Percentiles rank a stretch among this genome's conserved stretches.
These are phyloP conservation scores for Corythoichthys haematopterus DNA, from an alignment of 2,113 vertebrate species.

Conservation along the genomic window DNA sequence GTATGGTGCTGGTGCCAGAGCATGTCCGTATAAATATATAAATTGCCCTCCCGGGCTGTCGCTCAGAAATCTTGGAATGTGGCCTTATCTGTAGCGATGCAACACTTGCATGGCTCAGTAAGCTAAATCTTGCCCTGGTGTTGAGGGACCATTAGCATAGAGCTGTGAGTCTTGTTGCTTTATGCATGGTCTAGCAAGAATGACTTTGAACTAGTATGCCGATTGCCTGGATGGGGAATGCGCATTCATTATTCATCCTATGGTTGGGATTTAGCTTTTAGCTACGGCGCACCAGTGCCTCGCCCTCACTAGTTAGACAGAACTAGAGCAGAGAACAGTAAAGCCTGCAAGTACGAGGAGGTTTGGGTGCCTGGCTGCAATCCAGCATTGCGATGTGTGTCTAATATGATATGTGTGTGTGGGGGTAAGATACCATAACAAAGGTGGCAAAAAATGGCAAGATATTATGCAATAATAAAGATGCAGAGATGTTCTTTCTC, in stretches of 20 bases:
- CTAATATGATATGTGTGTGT: not conserved
- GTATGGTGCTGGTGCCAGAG: slow-evolving; percentile 11
- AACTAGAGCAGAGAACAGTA: slow-evolving; percentile 41
- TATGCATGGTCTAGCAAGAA: slow-evolving; percentile 45
- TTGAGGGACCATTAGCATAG: slow-evolving; percentile 47
- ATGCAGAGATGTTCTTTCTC: slow-evolving; percentile 2
- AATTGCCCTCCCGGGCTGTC: slow-evolving; percentile 1
- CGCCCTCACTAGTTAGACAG: slow-evolving; percentile 47
- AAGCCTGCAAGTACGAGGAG: slow-evolving; percentile 9
- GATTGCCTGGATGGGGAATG: slow-evolving; percentile 44
- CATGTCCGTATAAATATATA: not conserved
- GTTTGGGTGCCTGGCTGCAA: not conserved
- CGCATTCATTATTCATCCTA: slow-evolving; percentile 65
- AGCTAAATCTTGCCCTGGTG: slow-evolving; percentile 31
- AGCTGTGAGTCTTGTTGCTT: slow-evolving; percentile 47
- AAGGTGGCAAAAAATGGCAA: slow-evolving; percentile 18
- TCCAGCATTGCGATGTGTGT: not conserved
- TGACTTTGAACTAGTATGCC: slow-evolving; percentile 56
- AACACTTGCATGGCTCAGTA: slow-evolving; percentile 45
- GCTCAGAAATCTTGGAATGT: slow-evolving; percentile 11
- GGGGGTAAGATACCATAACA: not conserved
- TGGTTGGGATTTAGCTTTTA: slow-evolving; percentile 53
- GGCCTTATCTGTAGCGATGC: slow-evolving; percentile 26
- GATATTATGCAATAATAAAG: slow-evolving; percentile 29
- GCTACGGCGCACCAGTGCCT: slow-evolving; percentile 54